A percentile compares a stretch with the other conserved stretches of the same genome.
Conservation (phyloP, 2,113 vertebrate genomes). For the Beaufortia kweichowensis region DNA sequence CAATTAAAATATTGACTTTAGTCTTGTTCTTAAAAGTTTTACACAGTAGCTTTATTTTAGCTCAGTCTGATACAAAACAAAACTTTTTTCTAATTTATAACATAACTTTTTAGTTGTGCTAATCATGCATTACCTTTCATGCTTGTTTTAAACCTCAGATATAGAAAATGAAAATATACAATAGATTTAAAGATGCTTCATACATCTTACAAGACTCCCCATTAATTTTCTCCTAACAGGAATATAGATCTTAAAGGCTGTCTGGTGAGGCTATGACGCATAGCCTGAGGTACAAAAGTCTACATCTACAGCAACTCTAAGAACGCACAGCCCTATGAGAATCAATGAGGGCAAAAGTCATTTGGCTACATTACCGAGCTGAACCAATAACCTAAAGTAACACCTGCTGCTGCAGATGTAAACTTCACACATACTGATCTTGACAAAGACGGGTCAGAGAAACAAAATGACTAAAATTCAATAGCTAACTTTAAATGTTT, state of each 20-base stretch:
- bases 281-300: conserved; percentile 59
- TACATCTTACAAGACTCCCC: conserved; percentile 13
- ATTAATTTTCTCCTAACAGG: conserved; percentile 23
- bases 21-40: conserved; percentile 24
- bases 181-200: conserved; percentile 52
- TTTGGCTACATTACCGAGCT: not conserved
- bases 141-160: conserved; percentile 47
- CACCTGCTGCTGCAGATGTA: conserved; percentile 42
- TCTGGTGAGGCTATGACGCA: conserved; percentile 37
- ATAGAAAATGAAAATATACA: conserved; percentile 59
- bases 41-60: conserved; percentile 17
- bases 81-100: conserved; percentile 41
- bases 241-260: conserved; percentile 44
- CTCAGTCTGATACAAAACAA: conserved; percentile 4
- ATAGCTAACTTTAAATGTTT: not conserved
- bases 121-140: conserved; percentile 64
- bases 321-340: conserved; percentile 26
- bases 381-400: conserved; percentile 41
- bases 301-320: conserved; percentile 54
- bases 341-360: conserved; percentile 24
- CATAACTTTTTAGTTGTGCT: conserved; percentile 42
- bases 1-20: conserved; percentile 46
- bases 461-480: not conserved
- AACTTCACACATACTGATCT: conserved; percentile 37
- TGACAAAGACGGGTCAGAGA: not conserved